Conservation (phyloP, 2,797 vertebrate genomes). For the Calcarius lapponicus region DNA sequence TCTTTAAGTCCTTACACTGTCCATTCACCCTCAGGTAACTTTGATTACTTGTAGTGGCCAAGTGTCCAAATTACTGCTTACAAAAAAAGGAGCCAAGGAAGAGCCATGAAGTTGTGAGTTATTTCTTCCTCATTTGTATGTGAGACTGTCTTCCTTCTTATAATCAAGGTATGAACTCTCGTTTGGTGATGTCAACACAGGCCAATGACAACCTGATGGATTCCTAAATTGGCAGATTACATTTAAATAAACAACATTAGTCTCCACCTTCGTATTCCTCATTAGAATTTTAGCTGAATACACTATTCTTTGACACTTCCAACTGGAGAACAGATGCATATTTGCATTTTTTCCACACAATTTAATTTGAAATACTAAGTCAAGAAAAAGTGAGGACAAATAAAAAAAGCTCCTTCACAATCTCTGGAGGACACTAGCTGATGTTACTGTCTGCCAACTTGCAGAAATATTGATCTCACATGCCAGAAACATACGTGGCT, state of each 20-base stretch:
- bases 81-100: not conserved
- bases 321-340: not conserved
- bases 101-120: not conserved
- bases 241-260: not conserved
- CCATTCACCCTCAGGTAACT: not conserved
- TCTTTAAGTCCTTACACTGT: not conserved
- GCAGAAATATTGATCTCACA: not conserved
- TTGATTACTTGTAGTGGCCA: not conserved
- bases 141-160: not conserved
- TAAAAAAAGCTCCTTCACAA: not conserved
- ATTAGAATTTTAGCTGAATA: not conserved
- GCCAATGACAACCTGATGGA: not conserved
- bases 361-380: not conserved
- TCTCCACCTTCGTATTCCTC: not conserved
- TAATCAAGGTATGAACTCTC: not conserved
- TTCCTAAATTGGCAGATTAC: not conserved
- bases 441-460: not conserved
- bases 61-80: not conserved
- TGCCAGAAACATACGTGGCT: not conserved
- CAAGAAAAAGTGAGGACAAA: not conserved
- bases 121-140: not conserved
- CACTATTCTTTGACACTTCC: not conserved
- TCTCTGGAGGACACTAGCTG: not conserved
- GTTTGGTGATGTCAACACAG: not conserved
- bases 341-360: not conserved